Evolutionary conservation across 2,113 vertebrate species (phyloP), one percentile per base, ranked within the genome.

Genomic region (Hepsetus odoe): DNA sequence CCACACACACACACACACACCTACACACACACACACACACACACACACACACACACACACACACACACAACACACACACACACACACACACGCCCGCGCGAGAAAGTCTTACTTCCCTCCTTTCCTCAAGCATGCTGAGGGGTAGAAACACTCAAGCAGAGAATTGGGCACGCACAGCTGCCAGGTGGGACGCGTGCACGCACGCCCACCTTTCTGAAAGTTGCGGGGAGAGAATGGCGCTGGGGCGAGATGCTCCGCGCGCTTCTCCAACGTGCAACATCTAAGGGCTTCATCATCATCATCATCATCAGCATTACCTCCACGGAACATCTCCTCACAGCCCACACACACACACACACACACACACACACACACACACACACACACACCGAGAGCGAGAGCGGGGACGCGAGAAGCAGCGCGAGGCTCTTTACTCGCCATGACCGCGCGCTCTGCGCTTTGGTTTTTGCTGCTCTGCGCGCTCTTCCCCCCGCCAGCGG

Each of bases 181-280:
- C 59, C 33, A 16, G 30, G n/a, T n/a, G n/a, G n/a, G n/a, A n/a
- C 22, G 10, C 40, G 3, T 26, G 12, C 42, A 18, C 24, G 10
- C 26, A 46, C 42, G 42, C 67, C 20, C 26, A 9, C 42, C 69
- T 62, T 16, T 70, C 56, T 26, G 46, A 59, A 74, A 71, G 68
- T 72, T 56, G 58, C 77, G 62, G 59, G 74, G 81, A 68, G 81
- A 89, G 86, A 85, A 90, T 85, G 86, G 82, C 83, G 86, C 77
- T 86, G 66, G 64, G 80, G 81, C 82, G 88, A 83, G 87, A 90
- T 88, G 91, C 79, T 88, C 76, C 74, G 74, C 73, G 81, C 53
- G 65, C 84, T 83, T 82, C 84, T 67, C 74, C 75, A 70, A 82
- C 86, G 80, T 74, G 80, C 84, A 87, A 87, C 84, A 83, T 85